These are phyloP conservation scores for Drosophila buzzatii DNA, from an alignment of 2,888 invertebrate genomes.

Conservation along the genomic window DNA sequence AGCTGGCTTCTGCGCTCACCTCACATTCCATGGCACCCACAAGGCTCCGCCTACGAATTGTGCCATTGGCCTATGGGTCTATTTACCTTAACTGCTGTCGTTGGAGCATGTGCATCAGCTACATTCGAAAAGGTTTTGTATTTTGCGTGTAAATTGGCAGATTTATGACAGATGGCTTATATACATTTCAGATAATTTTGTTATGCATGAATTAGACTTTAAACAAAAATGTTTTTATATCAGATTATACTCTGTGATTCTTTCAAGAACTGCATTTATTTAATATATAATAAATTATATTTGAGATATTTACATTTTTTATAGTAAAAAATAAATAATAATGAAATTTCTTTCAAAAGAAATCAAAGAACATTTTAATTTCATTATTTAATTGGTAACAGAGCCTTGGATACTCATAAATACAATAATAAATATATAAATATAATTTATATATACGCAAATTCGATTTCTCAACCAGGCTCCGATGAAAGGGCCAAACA, in stretches of 20 bases:
- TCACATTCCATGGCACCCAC: constrained; percentile 54
- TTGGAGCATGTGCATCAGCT: not conserved
- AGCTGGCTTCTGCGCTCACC: constrained; percentile 17
- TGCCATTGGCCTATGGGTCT: not conserved
- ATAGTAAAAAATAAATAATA: too few relatives aligned
- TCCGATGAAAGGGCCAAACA: constrained; percentile 26
- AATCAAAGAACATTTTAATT: too few relatives aligned
- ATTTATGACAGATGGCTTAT: not conserved
- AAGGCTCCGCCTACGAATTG: not conserved
- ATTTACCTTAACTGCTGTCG: not conserved
- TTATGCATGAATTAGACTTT: not conserved
- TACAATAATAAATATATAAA: not conserved
- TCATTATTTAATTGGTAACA: not conserved
- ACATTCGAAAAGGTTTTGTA: not conserved
- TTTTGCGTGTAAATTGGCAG: not conserved
- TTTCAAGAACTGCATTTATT: too few relatives aligned
- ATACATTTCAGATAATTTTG: not conserved
- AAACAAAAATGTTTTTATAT: too few relatives aligned
- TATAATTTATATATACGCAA: not conserved
- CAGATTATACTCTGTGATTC: too few relatives aligned
- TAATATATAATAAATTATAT: too few relatives aligned
- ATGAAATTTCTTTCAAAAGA: too few relatives aligned
- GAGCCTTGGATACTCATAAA: not conserved
- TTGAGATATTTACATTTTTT: too few relatives aligned
- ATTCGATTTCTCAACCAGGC: constrained; percentile 6